A percentile compares a stretch with the other conserved stretches of the same genome.
phyloP scores from a whole-genome alignment of 1,140 invertebrate genomes.

The Platyscapa corneri region DNA sequence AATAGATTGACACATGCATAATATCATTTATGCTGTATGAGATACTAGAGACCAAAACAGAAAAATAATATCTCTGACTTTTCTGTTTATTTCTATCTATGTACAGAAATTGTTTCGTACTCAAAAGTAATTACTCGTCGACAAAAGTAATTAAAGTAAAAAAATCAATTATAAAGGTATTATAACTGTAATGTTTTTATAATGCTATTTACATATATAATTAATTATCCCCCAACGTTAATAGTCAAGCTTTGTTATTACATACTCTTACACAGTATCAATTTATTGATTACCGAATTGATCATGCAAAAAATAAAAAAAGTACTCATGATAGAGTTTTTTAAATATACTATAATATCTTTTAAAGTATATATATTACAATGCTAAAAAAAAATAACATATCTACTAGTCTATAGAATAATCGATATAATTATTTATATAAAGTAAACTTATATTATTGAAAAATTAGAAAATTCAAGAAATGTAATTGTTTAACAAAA shows the following conservation, averaged over 20 bases:
- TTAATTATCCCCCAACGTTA: too few relatives aligned
- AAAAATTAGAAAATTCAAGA: too few relatives aligned
- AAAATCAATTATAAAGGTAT: not conserved
- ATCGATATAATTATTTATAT: too few relatives aligned
- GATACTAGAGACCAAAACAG: not conserved
- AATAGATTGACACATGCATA: not conserved
- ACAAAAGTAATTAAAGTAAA: not conserved
- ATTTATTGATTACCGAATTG: not conserved
- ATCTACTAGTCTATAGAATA: too few relatives aligned
- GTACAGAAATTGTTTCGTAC: not conserved
- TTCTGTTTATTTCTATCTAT: not conserved
- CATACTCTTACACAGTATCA: not conserved
- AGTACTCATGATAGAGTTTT: not conserved
- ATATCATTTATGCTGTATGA: not conserved
- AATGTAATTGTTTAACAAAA: too few relatives aligned
- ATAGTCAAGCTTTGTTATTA: too few relatives aligned
- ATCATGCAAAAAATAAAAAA: not conserved
- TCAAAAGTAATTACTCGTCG: not conserved
- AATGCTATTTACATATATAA: too few relatives aligned
- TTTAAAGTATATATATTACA: too few relatives aligned
- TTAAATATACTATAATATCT: too few relatives aligned
- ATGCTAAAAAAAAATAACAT: too few relatives aligned
- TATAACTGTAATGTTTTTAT: not conserved
- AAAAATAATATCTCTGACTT: constrained; percentile 36
- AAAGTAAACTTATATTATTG: too few relatives aligned